Base-by-base conservation (phyloP, 2,797 vertebrate species). In the Scolopax rusticola region DNA sequence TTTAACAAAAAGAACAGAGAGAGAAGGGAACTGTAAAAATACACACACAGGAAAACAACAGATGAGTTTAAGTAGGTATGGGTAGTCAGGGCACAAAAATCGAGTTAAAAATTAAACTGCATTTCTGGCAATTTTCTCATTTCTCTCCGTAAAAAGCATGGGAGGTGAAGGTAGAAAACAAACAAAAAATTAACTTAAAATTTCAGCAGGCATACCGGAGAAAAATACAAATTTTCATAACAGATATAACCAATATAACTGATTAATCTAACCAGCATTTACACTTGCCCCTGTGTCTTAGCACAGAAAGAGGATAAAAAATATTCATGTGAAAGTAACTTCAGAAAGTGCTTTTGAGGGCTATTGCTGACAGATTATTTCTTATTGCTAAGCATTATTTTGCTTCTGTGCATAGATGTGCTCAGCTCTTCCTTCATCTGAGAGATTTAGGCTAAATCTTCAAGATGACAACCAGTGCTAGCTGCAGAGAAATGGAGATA, bases 401-500 rank as follows among this genome's bases (percentile, higher is more conserved):
- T 84, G 6, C 23, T 50, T 84, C 61, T 65, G 7, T 88, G 27
- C 30, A 38, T 27, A 57, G 51, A 41, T 36, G 40, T 3, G 20
- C 28, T 40, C 64, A 54, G 11, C 4, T 75, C 27, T 87, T 70
- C 41, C 67, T 78, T 81, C 40, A 78, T 15, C n/a, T 30, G 8
- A 51, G 24, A 85, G 40, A 71, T 40, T 90, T 68, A 71, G 75
- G 21, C 41, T 81, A 57, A 41, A 36, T 61, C 61, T 81, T 57
- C 54, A 59, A 36, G 54, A 54, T 25, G 24, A 61, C 36, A 47
- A 65, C 16, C n/a, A 65, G 48, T 0, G 1, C 27, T 24, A 40
- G 48, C 4, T 20, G 19, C 61, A 38, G 69, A 43, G 47, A 83
- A 77, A 68, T 0, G 0, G 9, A 74, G n/a, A 32, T 16, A 6